Evolutionary conservation across 2,888 invertebrate genomes (phyloP).

Genomic region (Esperia sulphurella): DNA sequence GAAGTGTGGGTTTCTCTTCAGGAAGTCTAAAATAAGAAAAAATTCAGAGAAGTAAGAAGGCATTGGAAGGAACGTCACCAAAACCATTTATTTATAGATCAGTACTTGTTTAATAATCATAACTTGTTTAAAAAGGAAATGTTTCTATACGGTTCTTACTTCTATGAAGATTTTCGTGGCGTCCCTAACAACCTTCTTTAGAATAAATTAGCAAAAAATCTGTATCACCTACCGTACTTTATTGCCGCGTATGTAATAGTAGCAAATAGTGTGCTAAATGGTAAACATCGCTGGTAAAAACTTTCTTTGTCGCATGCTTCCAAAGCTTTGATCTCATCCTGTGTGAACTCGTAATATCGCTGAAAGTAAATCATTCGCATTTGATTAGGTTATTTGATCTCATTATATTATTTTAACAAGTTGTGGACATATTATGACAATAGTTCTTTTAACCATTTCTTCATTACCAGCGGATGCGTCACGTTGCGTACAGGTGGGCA

Average conservation of each 20-base stretch:
- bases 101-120: no score
- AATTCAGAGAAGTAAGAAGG: conserved; percentile 69
- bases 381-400: no score
- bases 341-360: conserved; percentile 82
- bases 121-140: conserved; percentile 2
- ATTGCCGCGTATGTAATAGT: conserved; percentile 82
- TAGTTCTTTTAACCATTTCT: background rate
- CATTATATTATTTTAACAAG: no score
- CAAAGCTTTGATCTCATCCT: conserved; percentile 85
- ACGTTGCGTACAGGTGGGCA: conserved; percentile 50
- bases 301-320: conserved; percentile 89
- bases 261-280: conserved; percentile 82
- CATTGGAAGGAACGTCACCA: conserved; percentile 41
- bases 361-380: conserved; percentile 29
- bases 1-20: conserved; percentile 79
- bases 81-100: conserved; percentile 5
- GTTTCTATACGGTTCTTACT: conserved; percentile 41
- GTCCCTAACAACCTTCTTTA: conserved; percentile 28
- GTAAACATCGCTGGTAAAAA: conserved; percentile 87
- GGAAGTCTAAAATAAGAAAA: conserved; percentile 73
- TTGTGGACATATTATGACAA: no score
- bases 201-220: background rate
- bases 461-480: conserved; percentile 63
- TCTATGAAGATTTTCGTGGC: conserved; percentile 55
- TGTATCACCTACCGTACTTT: conserved; percentile 72